phyloP scores from a whole-genome alignment of 2,888 invertebrate genomes.

The Melanotus villosus region DNA sequence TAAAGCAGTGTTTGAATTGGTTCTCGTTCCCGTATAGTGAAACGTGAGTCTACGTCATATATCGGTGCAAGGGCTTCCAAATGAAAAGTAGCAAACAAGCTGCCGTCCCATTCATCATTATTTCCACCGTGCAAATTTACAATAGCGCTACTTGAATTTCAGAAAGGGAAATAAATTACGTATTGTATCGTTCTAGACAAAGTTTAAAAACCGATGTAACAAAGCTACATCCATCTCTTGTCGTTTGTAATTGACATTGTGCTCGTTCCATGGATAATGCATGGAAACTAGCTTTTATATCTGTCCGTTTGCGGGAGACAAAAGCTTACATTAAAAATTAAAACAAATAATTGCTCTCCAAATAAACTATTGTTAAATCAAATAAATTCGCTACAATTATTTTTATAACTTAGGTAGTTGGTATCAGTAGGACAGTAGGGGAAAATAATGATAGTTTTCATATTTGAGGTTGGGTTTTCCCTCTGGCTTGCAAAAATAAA shows the following conservation, averaged over 20 bases:
- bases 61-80: slow-evolving; percentile 1
- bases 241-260: not conserved
- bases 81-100: slow-evolving; percentile 18
- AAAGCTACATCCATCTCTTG: not conserved
- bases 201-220: not conserved
- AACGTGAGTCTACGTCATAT: not conserved
- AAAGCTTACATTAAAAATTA: no score
- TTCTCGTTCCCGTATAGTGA: not conserved
- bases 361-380: no score
- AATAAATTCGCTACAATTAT: no score
- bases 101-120: slow-evolving; percentile 16
- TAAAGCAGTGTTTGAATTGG: slow-evolving; percentile 23
- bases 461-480: no score
- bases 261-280: not conserved
- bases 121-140: slow-evolving; percentile 9
- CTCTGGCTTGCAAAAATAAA: no score
- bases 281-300: not conserved
- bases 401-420: no score
- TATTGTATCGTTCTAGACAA: not conserved
- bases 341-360: no score
- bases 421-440: no score
- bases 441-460: no score
- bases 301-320: no score
- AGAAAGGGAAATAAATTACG: slow-evolving; percentile 17
- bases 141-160: slow-evolving; percentile 3